phyloP scores from a whole-genome alignment of 2,797 vertebrate species.

The Loriculus beryllinus region DNA sequence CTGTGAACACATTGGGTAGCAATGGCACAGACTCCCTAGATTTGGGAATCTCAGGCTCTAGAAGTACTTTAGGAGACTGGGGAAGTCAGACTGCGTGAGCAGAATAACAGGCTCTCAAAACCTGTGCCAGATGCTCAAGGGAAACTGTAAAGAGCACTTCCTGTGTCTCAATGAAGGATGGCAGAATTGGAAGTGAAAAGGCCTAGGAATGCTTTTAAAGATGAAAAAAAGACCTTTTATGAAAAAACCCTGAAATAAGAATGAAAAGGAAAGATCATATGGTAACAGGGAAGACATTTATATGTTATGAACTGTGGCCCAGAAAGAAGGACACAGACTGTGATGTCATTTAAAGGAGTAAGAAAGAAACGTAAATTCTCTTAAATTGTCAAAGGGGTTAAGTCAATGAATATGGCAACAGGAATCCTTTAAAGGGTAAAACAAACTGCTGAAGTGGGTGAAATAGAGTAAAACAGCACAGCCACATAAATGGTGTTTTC shows the following conservation, averaged over 20 bases:
- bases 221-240: background rate
- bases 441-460: background rate
- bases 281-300: background rate
- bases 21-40: background rate
- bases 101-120: background rate
- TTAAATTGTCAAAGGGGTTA: background rate
- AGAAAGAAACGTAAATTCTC: background rate
- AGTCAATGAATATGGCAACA: background rate
- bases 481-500: background rate
- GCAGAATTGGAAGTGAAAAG: background rate
- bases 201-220: background rate
- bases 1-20: background rate
- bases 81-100: background rate
- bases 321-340: background rate
- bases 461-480: background rate
- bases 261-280: background rate
- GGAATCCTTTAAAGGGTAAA: background rate
- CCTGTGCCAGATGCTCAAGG: background rate
- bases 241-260: background rate
- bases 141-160: background rate
- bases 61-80: background rate
- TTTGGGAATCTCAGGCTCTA: background rate
- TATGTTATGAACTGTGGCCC: background rate
- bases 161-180: background rate
- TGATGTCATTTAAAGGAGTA: background rate